phyloP scores from a whole-genome alignment of 2,113 vertebrate species.

The Trogon melanurus region DNA sequence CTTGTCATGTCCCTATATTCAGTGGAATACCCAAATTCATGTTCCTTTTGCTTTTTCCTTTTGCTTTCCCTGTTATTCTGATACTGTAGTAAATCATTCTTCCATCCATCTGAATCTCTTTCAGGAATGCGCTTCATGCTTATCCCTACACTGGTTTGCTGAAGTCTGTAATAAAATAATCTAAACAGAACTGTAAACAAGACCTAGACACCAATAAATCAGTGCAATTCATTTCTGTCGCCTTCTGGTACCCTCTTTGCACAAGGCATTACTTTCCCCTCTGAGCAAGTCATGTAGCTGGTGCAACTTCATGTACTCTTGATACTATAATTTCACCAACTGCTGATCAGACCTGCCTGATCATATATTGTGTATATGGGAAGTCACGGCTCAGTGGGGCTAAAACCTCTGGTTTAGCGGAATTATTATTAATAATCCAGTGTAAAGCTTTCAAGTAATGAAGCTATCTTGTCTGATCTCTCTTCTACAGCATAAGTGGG shows the following conservation, averaged over 20 bases:
- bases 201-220: background rate
- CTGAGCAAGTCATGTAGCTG: background rate
- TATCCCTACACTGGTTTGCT: background rate
- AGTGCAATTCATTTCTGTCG: background rate
- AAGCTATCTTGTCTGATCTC: constrained; percentile 19
- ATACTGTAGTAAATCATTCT: background rate
- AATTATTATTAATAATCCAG: constrained; percentile 13
- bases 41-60: background rate
- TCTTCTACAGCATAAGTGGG: background rate
- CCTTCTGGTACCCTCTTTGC: background rate
- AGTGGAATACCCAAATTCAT: background rate
- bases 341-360: background rate
- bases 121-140: background rate
- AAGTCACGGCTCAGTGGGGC: background rate
- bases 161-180: background rate
- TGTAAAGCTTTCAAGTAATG: constrained; percentile 10
- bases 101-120: background rate
- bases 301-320: background rate
- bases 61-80: background rate
- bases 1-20: background rate
- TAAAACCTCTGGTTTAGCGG: background rate
- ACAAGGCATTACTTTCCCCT: background rate
- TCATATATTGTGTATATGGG: background rate
- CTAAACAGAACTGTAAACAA: background rate
- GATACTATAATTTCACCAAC: background rate